Base-by-base conservation (phyloP, 1,140 invertebrate species). In the Drosophila melanica region DNA sequence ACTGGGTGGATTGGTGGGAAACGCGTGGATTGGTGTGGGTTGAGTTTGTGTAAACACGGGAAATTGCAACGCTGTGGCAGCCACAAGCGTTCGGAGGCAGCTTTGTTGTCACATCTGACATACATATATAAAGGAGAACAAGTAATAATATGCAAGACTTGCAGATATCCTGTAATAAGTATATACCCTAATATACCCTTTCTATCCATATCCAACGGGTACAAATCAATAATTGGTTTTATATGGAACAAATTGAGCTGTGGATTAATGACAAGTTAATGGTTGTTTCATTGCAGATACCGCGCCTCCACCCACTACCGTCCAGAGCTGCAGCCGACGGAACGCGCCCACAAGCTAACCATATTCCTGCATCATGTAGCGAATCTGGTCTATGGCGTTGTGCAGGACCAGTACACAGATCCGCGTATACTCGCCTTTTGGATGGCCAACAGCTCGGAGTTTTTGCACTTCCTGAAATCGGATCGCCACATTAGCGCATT, bases 381-480 rank as follows among this genome's bases (percentile, higher is more conserved):
- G 14, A 95, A 95, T 45, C 95, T 98, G 91, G 96, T 98, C 57
- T 96, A 97, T 74, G 94, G 95, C 67, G 95, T 96, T 44, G 96
- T 98, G 64, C 92, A 97, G 94, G 96, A 97, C 77, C 93, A 96
- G 54, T 96, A 97, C 87, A 94, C 95, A 58, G 97, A 98, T 92
- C 95, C 96, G 0, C 95, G 95, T 11, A 96, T 95, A 1, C 93
- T 98, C 66, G 97, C 98, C 0, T 98, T 99, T 82, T 99, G 98
- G 98, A 95, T 99, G 93, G 98, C 98, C 2, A 99, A 99, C 92
- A 95, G 97, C 0, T 98, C 97, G 9, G 98, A 99, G 92, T 93
- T 99, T 30, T 92, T 99, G 11, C 97, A 99, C 92, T 99, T 99
- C 93, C 93, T 99, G 3, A 99, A 99, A 92, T 98, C 96, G 74